Base-by-base conservation (phyloP, 23 tunicate species). In the Corella eumyota region DNA sequence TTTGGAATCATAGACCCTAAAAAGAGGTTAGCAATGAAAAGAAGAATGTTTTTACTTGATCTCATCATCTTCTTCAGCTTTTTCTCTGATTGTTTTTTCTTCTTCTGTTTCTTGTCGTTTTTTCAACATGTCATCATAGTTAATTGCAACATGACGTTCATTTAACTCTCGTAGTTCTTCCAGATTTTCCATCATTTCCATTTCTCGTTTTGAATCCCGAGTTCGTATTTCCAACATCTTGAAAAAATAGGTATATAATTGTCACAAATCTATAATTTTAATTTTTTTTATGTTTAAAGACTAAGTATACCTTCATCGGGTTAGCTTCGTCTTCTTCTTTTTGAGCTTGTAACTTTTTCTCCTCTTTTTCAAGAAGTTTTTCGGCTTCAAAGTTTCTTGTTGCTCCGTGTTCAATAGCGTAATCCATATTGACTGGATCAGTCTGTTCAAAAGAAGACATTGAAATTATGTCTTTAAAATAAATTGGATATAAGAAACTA, bases 321-420 rank as follows among this genome's bases (percentile, higher is more conserved):
- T 88, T 88, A 0, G 90, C 48, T 68, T 93, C 99, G 38, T 93
- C 99, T 68, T 78, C 99, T 37, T 79, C 95, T 9, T 62, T 66
- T 47, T 88, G 57, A 19, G 58, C 78, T 62, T 84, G 83, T 34
- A 68, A 27, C 34, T 74, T 31, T 56, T 85, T 93, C 54, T 93
- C 95, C 50, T 85, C 90, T 57, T 85, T 46, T 37, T 84, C 82
- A 25, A 88, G 47, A 63, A 93, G 64, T 59, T 80, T 80, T 50
- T 93, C 87, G 29, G 99, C 99, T 68, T 93, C 99, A 68, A 93
- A 93, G 55, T 93, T 93, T 33, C 99, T 68, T 22, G 99, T 93
- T 2, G 99, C 99, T 49, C 99, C 99, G 58, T 88, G 86, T 67
- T 93, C 99, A 1, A 93, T 85, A 45, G 88, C 61, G 54, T 93